A percentile compares a stretch with the other conserved stretches of the same genome.
These are phyloP conservation scores for Thrips palmi DNA, from an alignment of 1,140 invertebrate species.

Conservation along the genomic window DNA sequence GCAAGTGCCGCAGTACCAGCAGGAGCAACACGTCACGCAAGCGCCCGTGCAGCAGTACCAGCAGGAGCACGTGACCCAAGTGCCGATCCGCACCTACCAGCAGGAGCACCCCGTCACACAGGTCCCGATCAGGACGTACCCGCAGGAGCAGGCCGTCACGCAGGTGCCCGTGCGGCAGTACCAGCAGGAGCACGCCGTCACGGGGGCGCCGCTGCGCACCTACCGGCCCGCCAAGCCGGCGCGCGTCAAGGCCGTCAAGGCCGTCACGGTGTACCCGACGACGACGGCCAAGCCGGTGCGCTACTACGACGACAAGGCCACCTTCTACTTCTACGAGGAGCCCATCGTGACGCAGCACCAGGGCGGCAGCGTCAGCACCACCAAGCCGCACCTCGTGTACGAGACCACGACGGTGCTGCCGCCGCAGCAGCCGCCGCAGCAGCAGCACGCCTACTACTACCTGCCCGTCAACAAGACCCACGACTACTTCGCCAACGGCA, in stretches of 20 bases:
- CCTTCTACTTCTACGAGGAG: constrained; percentile 21
- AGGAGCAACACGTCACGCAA: too few relatives aligned
- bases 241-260: too few relatives aligned
- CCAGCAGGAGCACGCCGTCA: not conserved
- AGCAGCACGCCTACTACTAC: too few relatives aligned
- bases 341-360: constrained; percentile 14
- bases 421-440: constrained; percentile 3
- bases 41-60: constrained; percentile 34
- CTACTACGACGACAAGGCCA: constrained; percentile 11
- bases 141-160: too few relatives aligned
- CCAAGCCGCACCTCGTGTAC: not conserved
- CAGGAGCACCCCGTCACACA: too few relatives aligned
- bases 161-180: too few relatives aligned
- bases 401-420: constrained; percentile 1
- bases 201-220: not conserved
- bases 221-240: not conserved
- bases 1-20: too few relatives aligned
- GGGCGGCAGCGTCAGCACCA: constrained; percentile 4
- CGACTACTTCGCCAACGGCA: too few relatives aligned
- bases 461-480: too few relatives aligned
- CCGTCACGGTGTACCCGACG: not conserved
- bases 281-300: not conserved
- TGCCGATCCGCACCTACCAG: constrained; percentile 18
- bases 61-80: constrained; percentile 31
- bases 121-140: too few relatives aligned